Evolutionary conservation across 2,113 vertebrate species (phyloP).

Genomic region (Salvator merianae): DNA sequence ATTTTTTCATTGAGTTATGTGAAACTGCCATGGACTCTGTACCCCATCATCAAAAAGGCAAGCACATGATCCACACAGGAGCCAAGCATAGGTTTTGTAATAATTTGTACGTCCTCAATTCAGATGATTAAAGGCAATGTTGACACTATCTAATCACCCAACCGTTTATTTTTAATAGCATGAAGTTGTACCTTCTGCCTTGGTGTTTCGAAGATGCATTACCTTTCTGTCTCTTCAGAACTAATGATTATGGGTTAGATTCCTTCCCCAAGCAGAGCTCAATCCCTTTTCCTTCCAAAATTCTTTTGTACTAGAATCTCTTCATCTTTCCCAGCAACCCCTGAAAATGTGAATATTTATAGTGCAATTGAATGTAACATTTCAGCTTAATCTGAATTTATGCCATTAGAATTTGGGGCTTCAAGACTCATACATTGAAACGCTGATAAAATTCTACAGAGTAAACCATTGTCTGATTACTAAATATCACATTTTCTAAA

Average conservation of each 20-base stretch:
- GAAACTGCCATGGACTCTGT: neutral
- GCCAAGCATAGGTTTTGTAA: neutral
- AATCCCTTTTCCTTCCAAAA: neutral
- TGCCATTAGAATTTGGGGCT: neutral
- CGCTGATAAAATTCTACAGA: constrained; percentile 34
- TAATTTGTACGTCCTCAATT: neutral
- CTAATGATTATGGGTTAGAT: neutral
- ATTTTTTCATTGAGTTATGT: neutral
- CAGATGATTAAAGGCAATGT: neutral
- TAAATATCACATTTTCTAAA: constrained; percentile 52
- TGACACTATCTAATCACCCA: neutral
- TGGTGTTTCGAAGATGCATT: neutral
- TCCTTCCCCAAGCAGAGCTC: neutral
- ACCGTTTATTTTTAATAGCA: neutral
- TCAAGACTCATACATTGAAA: neutral
- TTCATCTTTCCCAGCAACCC: neutral
- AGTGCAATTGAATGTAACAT: neutral
- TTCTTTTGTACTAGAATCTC: neutral
- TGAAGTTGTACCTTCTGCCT: neutral
- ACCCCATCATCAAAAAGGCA: neutral
- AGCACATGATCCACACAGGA: neutral
- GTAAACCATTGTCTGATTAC: constrained; percentile 43
- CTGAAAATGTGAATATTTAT: neutral
- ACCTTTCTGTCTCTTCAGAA: neutral
- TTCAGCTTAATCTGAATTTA: neutral